Conservation (phyloP, 2,888 invertebrate genomes). For the Caenorhabditis auriculariae region DNA sequence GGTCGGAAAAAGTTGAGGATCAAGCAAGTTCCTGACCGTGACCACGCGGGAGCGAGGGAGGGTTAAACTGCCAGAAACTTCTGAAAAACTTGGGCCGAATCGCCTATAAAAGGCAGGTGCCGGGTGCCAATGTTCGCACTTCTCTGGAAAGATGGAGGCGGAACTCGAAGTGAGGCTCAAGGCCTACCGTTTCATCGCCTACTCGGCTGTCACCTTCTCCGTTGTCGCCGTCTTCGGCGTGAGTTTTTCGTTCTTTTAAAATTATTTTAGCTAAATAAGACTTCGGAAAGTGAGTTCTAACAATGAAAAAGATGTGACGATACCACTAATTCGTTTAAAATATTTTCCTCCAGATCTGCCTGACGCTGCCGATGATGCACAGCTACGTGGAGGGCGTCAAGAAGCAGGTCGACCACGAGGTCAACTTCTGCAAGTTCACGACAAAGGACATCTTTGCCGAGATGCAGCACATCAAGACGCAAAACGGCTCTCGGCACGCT, state of each 20-base stretch:
- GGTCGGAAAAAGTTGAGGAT: too few species aligned
- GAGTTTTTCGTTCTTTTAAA: background rate
- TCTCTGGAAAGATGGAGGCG: constrained; percentile 12
- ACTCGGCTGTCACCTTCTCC: constrained; percentile 24
- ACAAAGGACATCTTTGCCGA: constrained; percentile 22
- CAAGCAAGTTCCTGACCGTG: too few species aligned
- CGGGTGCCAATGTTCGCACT: too few species aligned
- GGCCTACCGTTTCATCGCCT: constrained; percentile 27
- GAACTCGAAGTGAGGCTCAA: constrained; percentile 23
- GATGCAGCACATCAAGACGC: constrained; percentile 21
- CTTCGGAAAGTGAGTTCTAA: too few species aligned
- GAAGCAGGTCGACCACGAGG: constrained; percentile 22
- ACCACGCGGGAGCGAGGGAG: too few species aligned
- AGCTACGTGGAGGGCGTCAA: constrained; percentile 26
- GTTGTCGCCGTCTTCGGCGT: constrained; percentile 26
- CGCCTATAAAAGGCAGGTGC: too few species aligned
- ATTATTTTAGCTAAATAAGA: too few species aligned
- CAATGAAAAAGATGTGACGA: background rate
- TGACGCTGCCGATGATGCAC: constrained; percentile 27
- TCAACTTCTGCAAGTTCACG: constrained; percentile 20
- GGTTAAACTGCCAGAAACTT: too few species aligned
- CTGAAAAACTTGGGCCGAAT: too few species aligned
- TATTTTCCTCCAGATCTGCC: constrained; percentile 13
- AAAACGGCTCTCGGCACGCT: constrained; percentile 17
- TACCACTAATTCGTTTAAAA: background rate